Evolutionary conservation across 92 coral and sea anemone species (phyloP).

Genomic region (Epizoanthus ramosus): DNA sequence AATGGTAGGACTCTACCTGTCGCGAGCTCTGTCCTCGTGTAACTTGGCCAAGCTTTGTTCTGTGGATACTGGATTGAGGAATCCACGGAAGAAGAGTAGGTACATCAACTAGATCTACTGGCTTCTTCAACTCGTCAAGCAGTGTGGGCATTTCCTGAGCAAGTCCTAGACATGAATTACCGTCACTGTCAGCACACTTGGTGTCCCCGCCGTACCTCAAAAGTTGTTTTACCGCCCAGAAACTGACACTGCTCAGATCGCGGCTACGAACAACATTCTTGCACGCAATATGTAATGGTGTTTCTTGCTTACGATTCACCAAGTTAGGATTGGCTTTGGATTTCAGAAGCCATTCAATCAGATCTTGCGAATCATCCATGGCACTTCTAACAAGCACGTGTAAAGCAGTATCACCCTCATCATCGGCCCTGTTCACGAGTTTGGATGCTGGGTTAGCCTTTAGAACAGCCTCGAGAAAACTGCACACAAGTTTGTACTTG

Average conservation of each 20-base stretch:
- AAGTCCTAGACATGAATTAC: slow-evolving; percentile 12
- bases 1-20: slow-evolving; percentile 27
- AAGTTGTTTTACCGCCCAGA: neutral
- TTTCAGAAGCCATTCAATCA: neutral
- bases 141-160: neutral
- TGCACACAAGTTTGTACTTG: neutral
- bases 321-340: neutral
- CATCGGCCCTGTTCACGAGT: neutral
- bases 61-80: slow-evolving; percentile 30
- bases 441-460: neutral
- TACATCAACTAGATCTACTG: slow-evolving; percentile 1
- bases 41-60: slow-evolving; percentile 30
- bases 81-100: slow-evolving; percentile 48
- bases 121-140: neutral
- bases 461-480: neutral
- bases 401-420: neutral
- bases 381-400: neutral
- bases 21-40: slow-evolving; percentile 23
- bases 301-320: neutral
- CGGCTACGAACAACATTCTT: neutral
- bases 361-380: neutral
- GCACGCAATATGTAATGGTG: slow-evolving; percentile 3
- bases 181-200: neutral
- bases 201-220: slow-evolving; percentile 21
- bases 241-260: neutral